phyloP scores from a whole-genome alignment of 2,797 vertebrate species.

The Macrochelys suwanniensis region DNA sequence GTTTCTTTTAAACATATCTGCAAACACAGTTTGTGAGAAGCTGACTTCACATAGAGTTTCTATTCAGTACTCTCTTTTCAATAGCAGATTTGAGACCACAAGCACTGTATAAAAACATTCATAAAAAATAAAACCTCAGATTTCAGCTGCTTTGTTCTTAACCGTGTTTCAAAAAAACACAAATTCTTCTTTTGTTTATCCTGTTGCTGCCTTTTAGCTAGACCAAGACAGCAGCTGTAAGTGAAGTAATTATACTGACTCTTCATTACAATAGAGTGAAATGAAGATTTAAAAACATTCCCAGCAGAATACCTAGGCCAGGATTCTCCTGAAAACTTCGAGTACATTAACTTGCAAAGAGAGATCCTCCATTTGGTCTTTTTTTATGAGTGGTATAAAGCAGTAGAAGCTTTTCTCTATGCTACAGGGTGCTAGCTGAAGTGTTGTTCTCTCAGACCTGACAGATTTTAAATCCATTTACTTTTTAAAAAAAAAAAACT shows the following conservation, averaged over 20 bases:
- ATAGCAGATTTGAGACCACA: neutral
- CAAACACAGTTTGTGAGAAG: neutral
- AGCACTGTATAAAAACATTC: neutral
- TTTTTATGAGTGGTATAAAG: neutral
- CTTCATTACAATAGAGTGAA: rapidly evolving
- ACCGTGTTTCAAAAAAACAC: neutral
- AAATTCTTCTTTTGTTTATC: neutral
- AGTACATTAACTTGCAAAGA: neutral
- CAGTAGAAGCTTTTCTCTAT: neutral
- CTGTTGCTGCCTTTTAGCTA: neutral
- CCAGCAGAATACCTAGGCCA: neutral
- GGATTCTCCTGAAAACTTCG: neutral
- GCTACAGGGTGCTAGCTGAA: neutral
- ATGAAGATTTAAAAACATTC: neutral
- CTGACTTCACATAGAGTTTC: neutral
- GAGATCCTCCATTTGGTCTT: neutral
- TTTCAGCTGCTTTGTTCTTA: neutral
- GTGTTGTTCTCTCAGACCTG: neutral
- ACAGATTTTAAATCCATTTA: neutral
- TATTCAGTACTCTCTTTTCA: neutral
- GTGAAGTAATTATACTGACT: neutral
- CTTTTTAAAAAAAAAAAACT: neutral
- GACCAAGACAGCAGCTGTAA: neutral
- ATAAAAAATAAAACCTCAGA: neutral
- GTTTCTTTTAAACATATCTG: neutral